A percentile compares a stretch with the other conserved stretches of the same genome.
Evolutionary conservation across 2,888 invertebrate species (phyloP).

Genomic region (Ramazzottius varieornatus): DNA sequence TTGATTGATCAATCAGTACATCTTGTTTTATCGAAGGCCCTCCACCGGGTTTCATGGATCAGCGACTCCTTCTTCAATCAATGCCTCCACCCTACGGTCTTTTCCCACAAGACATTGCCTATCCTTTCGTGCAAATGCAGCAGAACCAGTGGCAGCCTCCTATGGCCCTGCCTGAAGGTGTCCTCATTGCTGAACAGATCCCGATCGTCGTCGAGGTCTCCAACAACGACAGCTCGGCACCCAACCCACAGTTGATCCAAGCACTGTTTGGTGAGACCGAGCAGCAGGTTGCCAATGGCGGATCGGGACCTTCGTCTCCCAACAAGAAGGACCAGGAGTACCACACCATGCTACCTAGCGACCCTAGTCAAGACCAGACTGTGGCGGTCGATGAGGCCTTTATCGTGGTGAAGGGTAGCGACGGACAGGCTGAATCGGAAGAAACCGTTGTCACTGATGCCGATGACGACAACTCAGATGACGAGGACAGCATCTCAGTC

Average conservation of each 20-base stretch:
- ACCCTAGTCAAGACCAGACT: not conserved
- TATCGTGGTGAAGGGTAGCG: not conserved
- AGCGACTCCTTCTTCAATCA: not conserved
- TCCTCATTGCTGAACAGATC: not conserved
- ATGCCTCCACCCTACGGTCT: not conserved
- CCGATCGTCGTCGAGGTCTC: not conserved
- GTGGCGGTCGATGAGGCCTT: not conserved
- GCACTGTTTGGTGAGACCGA: not conserved
- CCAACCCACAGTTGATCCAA: not conserved
- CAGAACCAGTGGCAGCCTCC: not conserved
- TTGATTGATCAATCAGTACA: too few species aligned
- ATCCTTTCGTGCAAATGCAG: too few species aligned
- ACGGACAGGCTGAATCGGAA: not conserved
- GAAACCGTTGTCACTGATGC: not conserved
- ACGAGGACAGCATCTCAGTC: too few species aligned
- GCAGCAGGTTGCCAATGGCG: not conserved
- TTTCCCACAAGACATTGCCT: too few species aligned
- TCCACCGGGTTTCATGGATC: too few species aligned
- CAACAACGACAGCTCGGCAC: not conserved
- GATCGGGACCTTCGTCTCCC: not conserved
- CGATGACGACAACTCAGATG: not conserved
- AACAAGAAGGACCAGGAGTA: slow-evolving; percentile 2
- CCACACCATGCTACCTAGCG: not conserved
- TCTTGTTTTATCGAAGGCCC: too few species aligned
- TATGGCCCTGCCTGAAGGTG: not conserved